These are phyloP conservation scores for Bubo blakistoni DNA, from an alignment of 2,113 vertebrate genomes.

Conservation along the genomic window DNA sequence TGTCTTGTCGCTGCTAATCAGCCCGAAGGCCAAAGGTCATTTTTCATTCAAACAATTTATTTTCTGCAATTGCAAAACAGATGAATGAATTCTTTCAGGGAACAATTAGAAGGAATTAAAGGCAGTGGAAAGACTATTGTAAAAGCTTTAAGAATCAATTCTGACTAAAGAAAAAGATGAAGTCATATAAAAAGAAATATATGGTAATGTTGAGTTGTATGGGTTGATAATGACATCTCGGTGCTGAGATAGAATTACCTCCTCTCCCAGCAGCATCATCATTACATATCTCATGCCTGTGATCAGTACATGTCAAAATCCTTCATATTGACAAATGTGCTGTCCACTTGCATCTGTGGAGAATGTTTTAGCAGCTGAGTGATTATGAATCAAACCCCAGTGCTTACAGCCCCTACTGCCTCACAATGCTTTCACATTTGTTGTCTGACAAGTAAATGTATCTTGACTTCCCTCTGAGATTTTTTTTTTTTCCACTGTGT, in stretches of 20 bases:
- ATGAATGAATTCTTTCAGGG: constrained; percentile 34
- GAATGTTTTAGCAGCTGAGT: constrained; percentile 99
- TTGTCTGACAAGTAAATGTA: constrained; percentile 86
- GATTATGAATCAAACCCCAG: constrained; percentile 98
- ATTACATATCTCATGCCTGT: constrained; percentile 95
- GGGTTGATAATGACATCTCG: constrained; percentile 74
- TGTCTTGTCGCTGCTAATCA: constrained; percentile 83
- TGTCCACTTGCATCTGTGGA: constrained; percentile 96
- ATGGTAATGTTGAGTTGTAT: constrained; percentile 54
- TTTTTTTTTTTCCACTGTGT: constrained; percentile 69
- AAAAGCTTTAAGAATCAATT: constrained; percentile 64
- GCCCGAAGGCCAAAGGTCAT: constrained; percentile 69
- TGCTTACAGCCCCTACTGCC: constrained; percentile 76
- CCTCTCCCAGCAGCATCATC: constrained; percentile 87
- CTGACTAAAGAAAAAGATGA: constrained; percentile 53
- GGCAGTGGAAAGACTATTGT: constrained; percentile 9
- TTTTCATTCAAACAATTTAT: constrained; percentile 63
- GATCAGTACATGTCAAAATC: constrained; percentile 98
- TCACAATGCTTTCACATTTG: constrained; percentile 78
- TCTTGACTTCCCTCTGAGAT: constrained; percentile 84
- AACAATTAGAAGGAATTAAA: constrained; percentile 69
- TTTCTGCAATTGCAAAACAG: not conserved
- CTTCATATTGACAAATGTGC: constrained; percentile 99
- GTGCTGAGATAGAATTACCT: constrained; percentile 77
- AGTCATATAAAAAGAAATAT: constrained; percentile 49